phyloP scores from a whole-genome alignment of 1,140 invertebrate species.

The Melitaea cinxia region DNA sequence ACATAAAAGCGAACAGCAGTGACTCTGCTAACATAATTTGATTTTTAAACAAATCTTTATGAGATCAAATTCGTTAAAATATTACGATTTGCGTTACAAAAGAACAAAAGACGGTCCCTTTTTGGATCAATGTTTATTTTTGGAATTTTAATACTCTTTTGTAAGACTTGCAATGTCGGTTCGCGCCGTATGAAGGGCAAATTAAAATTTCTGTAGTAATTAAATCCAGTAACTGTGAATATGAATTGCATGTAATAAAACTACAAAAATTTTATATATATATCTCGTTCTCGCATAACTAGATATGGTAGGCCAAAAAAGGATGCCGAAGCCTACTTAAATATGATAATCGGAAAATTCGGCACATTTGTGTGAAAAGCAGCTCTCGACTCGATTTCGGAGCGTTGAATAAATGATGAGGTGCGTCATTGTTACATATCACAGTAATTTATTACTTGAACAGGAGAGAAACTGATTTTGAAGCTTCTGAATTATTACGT shows the following conservation, averaged over 20 bases:
- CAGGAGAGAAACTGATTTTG: conserved; percentile 39
- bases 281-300: conserved; percentile 20
- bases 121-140: neutral
- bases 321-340: conserved; percentile 49
- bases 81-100: neutral
- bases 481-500: conserved; percentile 28
- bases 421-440: conserved; percentile 50
- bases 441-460: conserved; percentile 48
- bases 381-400: conserved; percentile 49
- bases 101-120: neutral
- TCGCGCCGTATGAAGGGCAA: conserved; percentile 15
- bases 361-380: conserved; percentile 50
- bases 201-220: conserved; percentile 37
- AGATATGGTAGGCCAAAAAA: conserved; percentile 19
- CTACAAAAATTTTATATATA: conserved; percentile 25
- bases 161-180: conserved; percentile 2
- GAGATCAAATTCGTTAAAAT: neutral
- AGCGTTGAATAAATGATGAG: conserved; percentile 58
- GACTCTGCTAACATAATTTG: too few species aligned
- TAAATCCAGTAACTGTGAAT: conserved; percentile 40
- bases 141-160: conserved; percentile 14
- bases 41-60: neutral
- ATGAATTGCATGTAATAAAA: conserved; percentile 40
- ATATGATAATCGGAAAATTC: conserved; percentile 67
- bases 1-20: too few species aligned